A percentile compares a stretch with the other conserved stretches of the same genome.
These are phyloP conservation scores for Liasis olivaceus DNA, from an alignment of 2,797 vertebrate species.

Conservation along the genomic window DNA sequence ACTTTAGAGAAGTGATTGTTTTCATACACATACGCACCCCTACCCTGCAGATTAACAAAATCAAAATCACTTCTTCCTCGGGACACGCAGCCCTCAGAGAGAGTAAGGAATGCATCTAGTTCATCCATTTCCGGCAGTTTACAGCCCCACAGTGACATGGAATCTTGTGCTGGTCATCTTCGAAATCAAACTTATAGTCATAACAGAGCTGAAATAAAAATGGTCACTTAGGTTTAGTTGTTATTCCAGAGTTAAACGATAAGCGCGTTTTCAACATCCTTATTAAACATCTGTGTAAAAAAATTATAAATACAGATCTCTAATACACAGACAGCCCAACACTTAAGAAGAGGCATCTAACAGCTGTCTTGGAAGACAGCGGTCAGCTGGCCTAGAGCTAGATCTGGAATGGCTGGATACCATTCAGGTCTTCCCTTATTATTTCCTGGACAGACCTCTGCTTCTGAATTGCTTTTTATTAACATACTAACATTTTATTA, in stretches of 20 bases:
- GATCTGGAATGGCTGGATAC: not conserved
- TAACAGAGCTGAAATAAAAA: constrained; percentile 89
- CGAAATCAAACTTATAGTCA: constrained; percentile 94
- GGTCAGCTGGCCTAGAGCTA: not conserved
- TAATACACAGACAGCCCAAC: not conserved
- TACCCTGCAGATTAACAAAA: constrained; percentile 57
- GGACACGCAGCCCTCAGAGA: constrained; percentile 76
- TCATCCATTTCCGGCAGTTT: constrained; percentile 99
- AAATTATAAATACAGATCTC: not conserved
- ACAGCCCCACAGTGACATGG: constrained; percentile 94
- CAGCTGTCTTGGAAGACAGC: not conserved
- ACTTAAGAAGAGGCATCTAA: not conserved
- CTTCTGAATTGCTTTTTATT: not conserved
- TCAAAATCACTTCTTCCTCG: constrained; percentile 74
- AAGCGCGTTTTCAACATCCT: not conserved
- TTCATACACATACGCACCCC: not conserved
- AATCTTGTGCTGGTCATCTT: constrained; percentile 93
- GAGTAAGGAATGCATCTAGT: constrained; percentile 86
- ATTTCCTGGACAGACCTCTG: not conserved
- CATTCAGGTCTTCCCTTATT: not conserved
- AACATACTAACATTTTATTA: not conserved
- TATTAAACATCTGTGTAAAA: not conserved
- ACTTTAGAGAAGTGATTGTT: constrained; percentile 64
- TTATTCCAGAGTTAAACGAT: not conserved
- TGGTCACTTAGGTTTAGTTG: not conserved